Percentiles rank a stretch among this genome's conserved stretches.
Conservation (phyloP, 2,113 vertebrate genomes). For the Apteryx owenii region DNA sequence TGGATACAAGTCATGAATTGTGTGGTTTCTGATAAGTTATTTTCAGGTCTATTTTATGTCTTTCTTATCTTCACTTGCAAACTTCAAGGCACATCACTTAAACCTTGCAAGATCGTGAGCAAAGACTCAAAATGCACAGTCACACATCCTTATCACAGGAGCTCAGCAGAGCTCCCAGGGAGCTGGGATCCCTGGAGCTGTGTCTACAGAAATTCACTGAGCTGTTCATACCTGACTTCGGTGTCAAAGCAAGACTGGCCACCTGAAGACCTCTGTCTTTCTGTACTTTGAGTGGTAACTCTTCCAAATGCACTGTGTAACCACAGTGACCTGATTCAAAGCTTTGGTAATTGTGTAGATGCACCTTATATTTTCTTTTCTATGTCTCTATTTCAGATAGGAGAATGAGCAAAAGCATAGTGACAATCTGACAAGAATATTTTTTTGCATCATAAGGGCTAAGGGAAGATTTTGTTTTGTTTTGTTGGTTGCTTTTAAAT, state of each 20-base stretch:
- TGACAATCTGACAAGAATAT: accelerated
- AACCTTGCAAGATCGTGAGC: not conserved
- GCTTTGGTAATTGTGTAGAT: not conserved
- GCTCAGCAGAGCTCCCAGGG: not conserved
- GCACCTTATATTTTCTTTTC: not conserved
- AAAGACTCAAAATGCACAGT: not conserved
- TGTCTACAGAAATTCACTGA: not conserved
- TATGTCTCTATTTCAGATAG: not conserved
- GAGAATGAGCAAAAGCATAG: not conserved
- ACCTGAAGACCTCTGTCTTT: accelerated
- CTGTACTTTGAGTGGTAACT: not conserved
- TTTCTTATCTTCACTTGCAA: not conserved
- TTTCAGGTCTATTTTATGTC: not conserved
- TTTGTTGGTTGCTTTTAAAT: not conserved
- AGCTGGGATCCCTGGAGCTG: not conserved
- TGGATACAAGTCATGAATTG: not conserved
- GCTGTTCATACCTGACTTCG: accelerated
- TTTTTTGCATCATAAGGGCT: not conserved
- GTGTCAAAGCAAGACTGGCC: not conserved
- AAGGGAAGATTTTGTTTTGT: not conserved
- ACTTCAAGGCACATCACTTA: not conserved
- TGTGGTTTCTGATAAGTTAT: not conserved
- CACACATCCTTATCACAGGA: not conserved
- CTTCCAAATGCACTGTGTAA: not conserved
- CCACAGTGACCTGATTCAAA: not conserved